These are phyloP conservation scores for Parauchenoglanis punctatus DNA, from an alignment of 2,797 vertebrate genomes.

Conservation along the genomic window DNA sequence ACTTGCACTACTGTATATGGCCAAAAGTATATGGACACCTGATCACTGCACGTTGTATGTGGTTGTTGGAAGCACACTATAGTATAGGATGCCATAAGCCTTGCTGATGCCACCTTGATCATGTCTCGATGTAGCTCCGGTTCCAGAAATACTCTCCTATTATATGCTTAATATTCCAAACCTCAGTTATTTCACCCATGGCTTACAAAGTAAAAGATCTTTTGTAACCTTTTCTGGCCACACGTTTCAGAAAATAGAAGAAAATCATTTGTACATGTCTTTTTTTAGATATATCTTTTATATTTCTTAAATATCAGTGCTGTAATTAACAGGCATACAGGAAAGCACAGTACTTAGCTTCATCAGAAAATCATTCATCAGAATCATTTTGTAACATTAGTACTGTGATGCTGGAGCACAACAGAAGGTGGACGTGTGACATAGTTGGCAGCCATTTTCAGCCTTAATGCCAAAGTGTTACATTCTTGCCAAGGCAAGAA, in stretches of 20 bases:
- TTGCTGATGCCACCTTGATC: background rate
- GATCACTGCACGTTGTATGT: background rate
- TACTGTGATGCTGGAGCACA: background rate
- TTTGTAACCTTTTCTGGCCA: background rate
- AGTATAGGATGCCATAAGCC: background rate
- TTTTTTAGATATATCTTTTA: background rate
- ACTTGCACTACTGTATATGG: background rate
- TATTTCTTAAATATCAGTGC: background rate
- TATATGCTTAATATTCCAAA: background rate
- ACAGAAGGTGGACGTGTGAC: slow-evolving; percentile 22
- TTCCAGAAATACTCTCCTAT: background rate
- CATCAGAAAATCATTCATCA: background rate
- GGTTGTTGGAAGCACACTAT: background rate
- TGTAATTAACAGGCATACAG: no score
- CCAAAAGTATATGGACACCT: background rate
- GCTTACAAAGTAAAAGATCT: background rate
- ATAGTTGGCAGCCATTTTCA: background rate
- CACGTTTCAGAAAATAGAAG: no score
- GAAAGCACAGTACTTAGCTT: background rate
- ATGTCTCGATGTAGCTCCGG: background rate
- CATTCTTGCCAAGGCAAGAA: background rate
- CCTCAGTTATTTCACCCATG: background rate
- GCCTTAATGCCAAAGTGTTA: background rate
- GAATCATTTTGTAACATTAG: background rate
- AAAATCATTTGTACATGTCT: background rate